phyloP scores from a whole-genome alignment of 2,113 vertebrate species.

The Oncorhynchus keta region DNA sequence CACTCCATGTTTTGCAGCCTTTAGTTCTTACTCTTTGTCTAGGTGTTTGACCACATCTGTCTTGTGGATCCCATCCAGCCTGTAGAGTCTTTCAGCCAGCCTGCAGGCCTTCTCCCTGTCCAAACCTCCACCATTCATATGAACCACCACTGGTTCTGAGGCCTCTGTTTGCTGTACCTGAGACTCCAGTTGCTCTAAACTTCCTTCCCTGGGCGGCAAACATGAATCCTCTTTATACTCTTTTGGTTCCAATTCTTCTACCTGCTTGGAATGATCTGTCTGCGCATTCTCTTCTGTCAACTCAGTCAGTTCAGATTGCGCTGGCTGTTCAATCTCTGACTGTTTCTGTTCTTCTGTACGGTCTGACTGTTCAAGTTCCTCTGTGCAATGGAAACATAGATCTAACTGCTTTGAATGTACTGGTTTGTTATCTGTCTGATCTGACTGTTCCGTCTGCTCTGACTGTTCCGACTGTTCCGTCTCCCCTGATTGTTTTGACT shows the following conservation, averaged over 20 bases:
- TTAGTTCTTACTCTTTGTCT: conserved; percentile 78
- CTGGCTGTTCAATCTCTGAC: conserved; percentile 13
- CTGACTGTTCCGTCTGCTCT: neutral
- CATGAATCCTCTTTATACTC: conserved; percentile 3
- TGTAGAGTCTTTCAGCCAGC: conserved; percentile 69
- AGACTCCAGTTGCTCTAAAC: conserved; percentile 22
- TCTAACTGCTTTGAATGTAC: conserved; percentile 8
- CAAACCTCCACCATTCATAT: conserved; percentile 49
- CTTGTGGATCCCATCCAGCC: conserved; percentile 66
- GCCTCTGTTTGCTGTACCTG: neutral
- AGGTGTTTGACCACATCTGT: conserved; percentile 75
- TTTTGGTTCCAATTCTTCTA: conserved; percentile 5
- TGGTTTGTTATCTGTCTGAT: neutral
- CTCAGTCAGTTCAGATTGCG: conserved; percentile 8
- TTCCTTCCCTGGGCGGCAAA: conserved; percentile 17
- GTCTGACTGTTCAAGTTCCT: neutral
- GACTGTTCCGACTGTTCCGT: neutral
- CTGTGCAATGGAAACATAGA: neutral
- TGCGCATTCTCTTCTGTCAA: conserved; percentile 12
- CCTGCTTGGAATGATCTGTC: conserved; percentile 2
- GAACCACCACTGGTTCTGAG: neutral
- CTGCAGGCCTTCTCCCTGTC: conserved; percentile 59
- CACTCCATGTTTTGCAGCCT: no score
- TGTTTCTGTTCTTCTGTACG: conserved; percentile 25
- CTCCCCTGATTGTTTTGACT: conserved; percentile 23